Evolutionary conservation across 2,113 vertebrate genomes (phyloP).

Genomic region (Microcebus jonahi): DNA sequence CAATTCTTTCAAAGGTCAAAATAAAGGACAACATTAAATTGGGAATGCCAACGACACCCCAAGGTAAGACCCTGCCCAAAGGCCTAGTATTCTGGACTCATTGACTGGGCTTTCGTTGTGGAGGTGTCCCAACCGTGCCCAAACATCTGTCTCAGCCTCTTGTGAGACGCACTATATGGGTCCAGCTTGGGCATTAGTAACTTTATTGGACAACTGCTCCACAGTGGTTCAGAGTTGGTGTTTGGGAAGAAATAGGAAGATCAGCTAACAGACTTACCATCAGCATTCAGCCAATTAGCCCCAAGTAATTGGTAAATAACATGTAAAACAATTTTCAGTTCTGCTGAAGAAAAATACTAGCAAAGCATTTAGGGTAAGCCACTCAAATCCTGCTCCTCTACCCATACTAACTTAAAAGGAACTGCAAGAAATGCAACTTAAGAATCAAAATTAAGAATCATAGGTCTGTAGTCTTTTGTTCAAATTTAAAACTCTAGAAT

Average conservation of each 20-base stretch:
- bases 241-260: background rate
- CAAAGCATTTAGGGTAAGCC: background rate
- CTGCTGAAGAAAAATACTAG: background rate
- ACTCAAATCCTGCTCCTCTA: background rate
- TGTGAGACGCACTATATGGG: background rate
- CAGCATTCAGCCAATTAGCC: background rate
- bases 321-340: background rate
- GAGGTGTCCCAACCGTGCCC: background rate
- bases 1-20: slow-evolving; percentile 65
- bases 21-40: slow-evolving; percentile 51
- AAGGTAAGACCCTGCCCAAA: background rate
- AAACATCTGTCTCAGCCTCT: background rate
- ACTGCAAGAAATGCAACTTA: background rate
- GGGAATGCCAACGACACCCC: slow-evolving; percentile 15
- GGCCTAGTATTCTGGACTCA: background rate
- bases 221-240: background rate
- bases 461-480: background rate
- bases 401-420: background rate
- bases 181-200: background rate
- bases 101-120: background rate
- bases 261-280: background rate
- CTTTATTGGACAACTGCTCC: slow-evolving; percentile 10
- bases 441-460: background rate
- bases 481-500: slow-evolving; percentile 40
- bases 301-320: background rate